Conservation (phyloP, 1,140 invertebrate species). For the Diplogasteroides magnus region DNA sequence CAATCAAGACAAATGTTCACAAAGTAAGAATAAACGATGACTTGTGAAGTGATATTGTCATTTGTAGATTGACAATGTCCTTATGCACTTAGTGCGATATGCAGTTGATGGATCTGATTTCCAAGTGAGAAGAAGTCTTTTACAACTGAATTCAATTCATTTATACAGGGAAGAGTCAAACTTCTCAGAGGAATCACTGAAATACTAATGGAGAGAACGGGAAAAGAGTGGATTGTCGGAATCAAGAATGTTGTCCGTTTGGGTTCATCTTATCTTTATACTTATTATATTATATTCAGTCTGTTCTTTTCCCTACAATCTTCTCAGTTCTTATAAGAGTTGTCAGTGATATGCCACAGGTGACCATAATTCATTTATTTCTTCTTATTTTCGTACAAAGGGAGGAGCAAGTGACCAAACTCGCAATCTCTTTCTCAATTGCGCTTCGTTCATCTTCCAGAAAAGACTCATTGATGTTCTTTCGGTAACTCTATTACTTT, state of each 20-base stretch:
- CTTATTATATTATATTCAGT: too few species aligned
- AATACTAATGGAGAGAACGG: neutral
- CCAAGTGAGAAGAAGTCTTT: too few species aligned
- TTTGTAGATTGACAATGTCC: neutral
- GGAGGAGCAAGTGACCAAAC: neutral
- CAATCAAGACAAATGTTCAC: neutral
- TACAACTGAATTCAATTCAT: too few species aligned
- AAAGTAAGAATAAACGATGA: too few species aligned
- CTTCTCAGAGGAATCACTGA: neutral
- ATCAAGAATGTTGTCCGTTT: neutral
- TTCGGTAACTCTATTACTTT: neutral
- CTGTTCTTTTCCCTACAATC: neutral
- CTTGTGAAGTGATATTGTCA: too few species aligned
- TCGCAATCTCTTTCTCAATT: neutral
- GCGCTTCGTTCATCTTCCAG: neutral
- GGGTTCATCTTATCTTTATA: too few species aligned
- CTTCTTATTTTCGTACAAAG: neutral
- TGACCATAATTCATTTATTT: neutral
- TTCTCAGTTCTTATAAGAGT: neutral
- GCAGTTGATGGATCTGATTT: neutral
- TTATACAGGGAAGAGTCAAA: neutral
- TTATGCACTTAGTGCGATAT: neutral
- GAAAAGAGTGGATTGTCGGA: neutral
- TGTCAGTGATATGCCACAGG: neutral
- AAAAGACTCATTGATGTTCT: neutral